Percentiles rank a stretch among this genome's conserved stretches.
Conservation (phyloP, 2,113 vertebrate genomes). For the Orcinus orca region DNA sequence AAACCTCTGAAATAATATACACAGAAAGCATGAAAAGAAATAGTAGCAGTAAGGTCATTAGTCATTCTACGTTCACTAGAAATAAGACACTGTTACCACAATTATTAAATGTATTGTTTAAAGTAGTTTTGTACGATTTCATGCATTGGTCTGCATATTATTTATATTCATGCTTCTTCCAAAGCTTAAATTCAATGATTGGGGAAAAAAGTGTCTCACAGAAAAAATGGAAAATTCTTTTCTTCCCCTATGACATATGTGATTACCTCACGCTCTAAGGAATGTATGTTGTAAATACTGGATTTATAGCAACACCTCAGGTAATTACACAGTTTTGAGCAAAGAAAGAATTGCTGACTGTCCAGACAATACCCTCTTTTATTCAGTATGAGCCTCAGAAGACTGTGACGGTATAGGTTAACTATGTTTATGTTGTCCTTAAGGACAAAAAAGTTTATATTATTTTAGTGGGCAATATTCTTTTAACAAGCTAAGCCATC, state of each 20-base stretch:
- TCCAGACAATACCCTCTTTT: background rate
- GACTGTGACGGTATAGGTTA: background rate
- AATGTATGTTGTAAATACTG: slow-evolving; percentile 29
- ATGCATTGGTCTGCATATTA: background rate
- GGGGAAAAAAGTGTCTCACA: background rate
- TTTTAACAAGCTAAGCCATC: slow-evolving; percentile 38
- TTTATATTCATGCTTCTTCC: background rate
- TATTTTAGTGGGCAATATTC: slow-evolving; percentile 50
- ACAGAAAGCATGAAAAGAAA: background rate
- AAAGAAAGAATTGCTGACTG: background rate
- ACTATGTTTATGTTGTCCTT: slow-evolving; percentile 23
- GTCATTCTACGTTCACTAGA: background rate
- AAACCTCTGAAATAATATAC: slow-evolving; percentile 2
- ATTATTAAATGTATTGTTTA: background rate
- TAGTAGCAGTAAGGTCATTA: background rate
- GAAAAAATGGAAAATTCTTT: slow-evolving; percentile 2
- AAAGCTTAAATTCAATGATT: background rate
- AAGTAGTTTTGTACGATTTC: background rate
- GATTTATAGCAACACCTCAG: slow-evolving; percentile 38
- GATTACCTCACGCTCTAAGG: slow-evolving; percentile 46
- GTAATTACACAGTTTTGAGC: slow-evolving; percentile 59
- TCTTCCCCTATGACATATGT: background rate
- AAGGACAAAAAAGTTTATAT: slow-evolving; percentile 49
- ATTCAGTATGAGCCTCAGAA: slow-evolving; percentile 9
- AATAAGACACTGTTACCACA: background rate